phyloP scores from a whole-genome alignment of 2,797 vertebrate genomes.

The Salarias fasciatus region DNA sequence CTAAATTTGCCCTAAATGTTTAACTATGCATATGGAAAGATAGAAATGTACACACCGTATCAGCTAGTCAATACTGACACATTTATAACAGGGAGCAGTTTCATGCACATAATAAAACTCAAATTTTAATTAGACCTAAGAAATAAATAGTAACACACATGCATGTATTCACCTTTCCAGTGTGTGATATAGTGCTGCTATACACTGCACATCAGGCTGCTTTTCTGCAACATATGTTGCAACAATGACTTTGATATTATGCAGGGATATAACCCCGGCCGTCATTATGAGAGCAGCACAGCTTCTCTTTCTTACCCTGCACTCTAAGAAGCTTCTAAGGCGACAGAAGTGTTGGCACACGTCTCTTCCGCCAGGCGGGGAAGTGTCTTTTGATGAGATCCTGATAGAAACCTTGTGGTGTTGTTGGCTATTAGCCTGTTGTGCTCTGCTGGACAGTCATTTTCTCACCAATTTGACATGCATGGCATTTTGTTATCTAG shows the following conservation, averaged over 20 bases:
- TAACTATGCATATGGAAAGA: too few species aligned
- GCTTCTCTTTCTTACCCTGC: constrained; percentile 11
- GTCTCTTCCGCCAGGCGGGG: constrained; percentile 31
- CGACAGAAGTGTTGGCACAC: constrained; percentile 41
- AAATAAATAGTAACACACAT: constrained; percentile 5
- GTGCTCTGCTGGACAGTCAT: constrained; percentile 73
- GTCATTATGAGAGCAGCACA: constrained; percentile 50
- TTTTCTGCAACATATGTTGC: constrained; percentile 64
- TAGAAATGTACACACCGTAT: too few species aligned
- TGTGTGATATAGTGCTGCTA: constrained; percentile 2
- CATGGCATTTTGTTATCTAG: constrained; percentile 80
- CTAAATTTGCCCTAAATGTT: too few species aligned
- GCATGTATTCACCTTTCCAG: not conserved
- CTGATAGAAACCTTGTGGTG: constrained; percentile 52
- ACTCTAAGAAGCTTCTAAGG: constrained; percentile 57
- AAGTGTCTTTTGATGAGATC: constrained; percentile 62
- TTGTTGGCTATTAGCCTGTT: constrained; percentile 64
- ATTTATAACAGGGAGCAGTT: too few species aligned
- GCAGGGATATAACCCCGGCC: constrained; percentile 41
- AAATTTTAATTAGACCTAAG: too few species aligned
- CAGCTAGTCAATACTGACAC: too few species aligned
- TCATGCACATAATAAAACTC: too few species aligned
- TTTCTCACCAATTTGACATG: constrained; percentile 77
- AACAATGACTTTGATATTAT: constrained; percentile 72
- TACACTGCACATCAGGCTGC: constrained; percentile 39